Evolutionary conservation across 2,797 vertebrate genomes (phyloP), one percentile per base, ranked within the genome.

Genomic region (Scolopax rusticola): DNA sequence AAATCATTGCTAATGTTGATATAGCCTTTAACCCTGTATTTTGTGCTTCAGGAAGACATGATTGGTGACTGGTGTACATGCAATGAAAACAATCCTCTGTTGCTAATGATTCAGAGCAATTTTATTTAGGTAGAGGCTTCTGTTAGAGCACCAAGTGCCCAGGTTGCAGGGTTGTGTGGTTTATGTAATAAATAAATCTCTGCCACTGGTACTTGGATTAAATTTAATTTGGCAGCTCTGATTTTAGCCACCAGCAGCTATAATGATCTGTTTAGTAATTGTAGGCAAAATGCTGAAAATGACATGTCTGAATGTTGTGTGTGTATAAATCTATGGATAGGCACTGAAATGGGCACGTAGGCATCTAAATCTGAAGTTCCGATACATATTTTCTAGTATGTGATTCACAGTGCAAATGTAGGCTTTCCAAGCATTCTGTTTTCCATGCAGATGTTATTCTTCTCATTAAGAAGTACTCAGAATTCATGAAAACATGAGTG

Each of bases 151-250:
- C 50, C 3, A 14, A 71, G 11, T 80, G 19, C 40, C 33, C 64
- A 68, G 32, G 53, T 67, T 80, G 59, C 45, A 71, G 28, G 47
- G 30, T 27, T 89, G 7, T 56, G 27, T 4, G 5, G 30, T 16
- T 89, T n/a, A 28, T 1, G 7, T 64, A 77, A 74, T 56, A 84
- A 90, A 28, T 53, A 87, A 63, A 7, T 28, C 15, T 80, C 47
- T 89, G 33, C 38, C 61, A 77, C 71, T 28, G 64, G 69, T 40
- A 87, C 82, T 54, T 89, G 48, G 30, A 54, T 77, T 89, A 85
- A 87, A 92, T 93, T 87, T 83, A 81, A 61, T 30, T 89, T 92
- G 89, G 23, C 81, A 83, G 50, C 45, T 94, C 57, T 95, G 78
- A 83, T 80, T 96, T 85, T 96, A 87, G 45, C 41, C 61, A 90